A percentile compares a stretch with the other conserved stretches of the same genome.
Conservation (phyloP, 2,797 vertebrate species). For the Pygocentrus nattereri region DNA sequence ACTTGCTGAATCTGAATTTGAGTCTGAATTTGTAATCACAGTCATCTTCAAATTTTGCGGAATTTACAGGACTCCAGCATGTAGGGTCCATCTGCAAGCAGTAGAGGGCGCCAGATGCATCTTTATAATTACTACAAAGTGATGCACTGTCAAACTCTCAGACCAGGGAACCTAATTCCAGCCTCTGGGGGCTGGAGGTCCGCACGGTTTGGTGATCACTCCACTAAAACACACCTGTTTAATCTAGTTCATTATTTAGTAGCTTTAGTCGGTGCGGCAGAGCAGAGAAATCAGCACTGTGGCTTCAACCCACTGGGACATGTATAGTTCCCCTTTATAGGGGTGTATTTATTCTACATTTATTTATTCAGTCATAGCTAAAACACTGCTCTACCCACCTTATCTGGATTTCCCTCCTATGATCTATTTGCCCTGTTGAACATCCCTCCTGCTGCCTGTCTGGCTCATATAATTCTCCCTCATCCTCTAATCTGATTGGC, state of each 20-base stretch:
- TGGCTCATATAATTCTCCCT: too few relatives aligned
- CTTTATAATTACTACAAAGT: not conserved
- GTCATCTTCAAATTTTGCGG: too few relatives aligned
- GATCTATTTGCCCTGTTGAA: too few relatives aligned
- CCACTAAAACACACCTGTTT: not conserved
- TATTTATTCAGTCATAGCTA: not conserved
- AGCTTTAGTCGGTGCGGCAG: not conserved
- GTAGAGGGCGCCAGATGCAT: slow-evolving; percentile 23
- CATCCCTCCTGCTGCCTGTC: too few relatives aligned
- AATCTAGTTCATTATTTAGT: not conserved
- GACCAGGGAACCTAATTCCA: not conserved
- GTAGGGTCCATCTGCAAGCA: not conserved
- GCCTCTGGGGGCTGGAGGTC: not conserved
- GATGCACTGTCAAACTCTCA: not conserved
- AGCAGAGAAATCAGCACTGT: not conserved
- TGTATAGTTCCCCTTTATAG: not conserved
- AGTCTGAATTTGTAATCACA: too few relatives aligned
- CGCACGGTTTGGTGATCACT: not conserved
- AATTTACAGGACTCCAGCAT: too few relatives aligned
- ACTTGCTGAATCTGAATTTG: too few relatives aligned
- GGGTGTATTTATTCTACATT: not conserved
- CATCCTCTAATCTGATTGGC: too few relatives aligned
- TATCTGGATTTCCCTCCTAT: not conserved
- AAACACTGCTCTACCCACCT: too few relatives aligned
- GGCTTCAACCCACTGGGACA: not conserved